Evolutionary conservation across 2,888 invertebrate species (phyloP).

Genomic region (Drosophila birchii): DNA sequence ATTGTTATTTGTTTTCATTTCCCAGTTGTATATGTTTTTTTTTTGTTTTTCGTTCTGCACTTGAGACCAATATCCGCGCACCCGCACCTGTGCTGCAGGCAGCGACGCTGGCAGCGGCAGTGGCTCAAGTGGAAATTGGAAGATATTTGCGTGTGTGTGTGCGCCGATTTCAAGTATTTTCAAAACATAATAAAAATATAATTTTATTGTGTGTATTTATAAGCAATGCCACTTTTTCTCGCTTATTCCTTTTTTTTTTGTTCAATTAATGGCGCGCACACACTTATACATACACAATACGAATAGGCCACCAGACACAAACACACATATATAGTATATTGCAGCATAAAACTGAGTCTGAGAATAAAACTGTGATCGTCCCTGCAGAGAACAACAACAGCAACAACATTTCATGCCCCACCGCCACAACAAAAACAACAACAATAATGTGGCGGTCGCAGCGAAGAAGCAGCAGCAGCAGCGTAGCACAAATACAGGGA

Average conservation of each 20-base stretch:
- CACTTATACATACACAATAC: slow-evolving; percentile 42
- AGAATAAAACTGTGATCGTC: slow-evolving; percentile 73
- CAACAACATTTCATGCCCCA: slow-evolving; percentile 51
- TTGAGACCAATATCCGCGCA: slow-evolving; percentile 24
- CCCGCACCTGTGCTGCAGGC: slow-evolving; percentile 28
- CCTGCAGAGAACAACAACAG: slow-evolving; percentile 54
- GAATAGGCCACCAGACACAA: slow-evolving; percentile 10
- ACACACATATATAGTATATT: slow-evolving; percentile 47
- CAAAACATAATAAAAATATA: slow-evolving; percentile 75
- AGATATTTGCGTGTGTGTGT: slow-evolving; percentile 33
- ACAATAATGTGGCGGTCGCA: slow-evolving; percentile 54
- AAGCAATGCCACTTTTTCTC: slow-evolving; percentile 64
- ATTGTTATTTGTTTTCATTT: slow-evolving; percentile 24
- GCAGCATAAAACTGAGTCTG: slow-evolving; percentile 70
- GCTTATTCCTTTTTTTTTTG: slow-evolving; percentile 40
- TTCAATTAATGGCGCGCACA: slow-evolving; percentile 75
- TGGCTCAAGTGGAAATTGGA: slow-evolving; percentile 55
- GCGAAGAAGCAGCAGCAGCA: slow-evolving; percentile 58
- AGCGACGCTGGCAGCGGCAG: slow-evolving; percentile 43
- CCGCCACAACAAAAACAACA: slow-evolving; percentile 39
- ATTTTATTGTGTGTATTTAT: slow-evolving; percentile 77
- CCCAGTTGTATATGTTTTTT: slow-evolving; percentile 22
- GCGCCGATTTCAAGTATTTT: slow-evolving; percentile 67
- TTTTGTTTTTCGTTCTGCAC: slow-evolving; percentile 43
- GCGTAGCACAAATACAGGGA: slow-evolving; percentile 53